Evolutionary conservation across 2,888 invertebrate genomes (phyloP), one percentile per base, ranked within the genome.

Genomic region (Nomada ruficornis): DNA sequence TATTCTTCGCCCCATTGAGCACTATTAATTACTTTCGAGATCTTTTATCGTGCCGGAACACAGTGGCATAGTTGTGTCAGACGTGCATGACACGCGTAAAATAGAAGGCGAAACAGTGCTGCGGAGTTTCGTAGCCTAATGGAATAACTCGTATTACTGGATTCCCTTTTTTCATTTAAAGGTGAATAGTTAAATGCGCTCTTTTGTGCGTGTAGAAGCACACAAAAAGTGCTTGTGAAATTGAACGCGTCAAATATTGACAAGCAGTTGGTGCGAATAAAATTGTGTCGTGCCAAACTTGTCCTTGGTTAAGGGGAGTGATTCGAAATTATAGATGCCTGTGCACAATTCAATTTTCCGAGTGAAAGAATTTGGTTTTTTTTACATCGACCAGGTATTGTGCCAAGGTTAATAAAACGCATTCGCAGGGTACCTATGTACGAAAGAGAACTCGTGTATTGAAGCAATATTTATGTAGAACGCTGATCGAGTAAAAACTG

Each of bases 111-210:
- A 69, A 68, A 72, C 23, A 55, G 54, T 42, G 72, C 44, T 26
- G 52, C 64, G 29, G 36, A 44, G 68, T 84, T 82, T 86, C 76
- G 73, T 83, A 62, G 72, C 11, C 42, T 13, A 4, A 9, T 23
- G 13, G 76, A 86, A 86, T 78, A 86, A 86, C 86, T 76, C 63
- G 80, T 83, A 76, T 70, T 71, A 78, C 80, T 70, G 50, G 86
- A 76, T 86, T 55, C 64, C 52, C 55, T 23, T 59, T 67, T 15
- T 23, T 18, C 71, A 67, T 52, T 57, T 2, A 73, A 68, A 18
- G 18, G 55, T 15, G 52, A 80, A 83, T 71, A 57, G 67, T 42
- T 64, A 52, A 59, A 70, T 72, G 74, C 47, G 64, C 80, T 78
- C 36, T 36, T 36, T 80, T 36, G 69, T 29, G 29, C n/a, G 50